These are phyloP conservation scores for Acropora yongei DNA, from an alignment of 64 coral and sea anemone species.

Conservation along the genomic window DNA sequence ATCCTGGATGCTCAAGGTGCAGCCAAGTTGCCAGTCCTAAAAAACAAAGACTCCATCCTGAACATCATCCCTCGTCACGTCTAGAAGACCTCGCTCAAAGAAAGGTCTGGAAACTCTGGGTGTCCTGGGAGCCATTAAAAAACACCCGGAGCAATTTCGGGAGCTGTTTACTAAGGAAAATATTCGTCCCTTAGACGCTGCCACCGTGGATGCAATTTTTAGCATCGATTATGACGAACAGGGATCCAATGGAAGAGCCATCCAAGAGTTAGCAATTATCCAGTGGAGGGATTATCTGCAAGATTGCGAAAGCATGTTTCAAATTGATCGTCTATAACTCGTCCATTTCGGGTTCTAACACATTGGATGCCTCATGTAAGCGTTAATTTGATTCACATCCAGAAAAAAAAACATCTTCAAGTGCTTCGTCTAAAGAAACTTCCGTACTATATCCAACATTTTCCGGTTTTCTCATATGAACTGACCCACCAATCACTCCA, in stretches of 20 bases:
- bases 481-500: constrained; percentile 2
- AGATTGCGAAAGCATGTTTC: constrained; percentile 57
- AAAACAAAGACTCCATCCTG: no score
- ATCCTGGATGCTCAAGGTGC: constrained; percentile 25
- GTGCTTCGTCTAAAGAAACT: background rate
- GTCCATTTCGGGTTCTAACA: background rate
- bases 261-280: constrained; percentile 50
- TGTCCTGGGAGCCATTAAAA: background rate
- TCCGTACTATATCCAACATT: constrained; percentile 1
- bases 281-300: constrained; percentile 71
- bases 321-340: constrained; percentile 3
- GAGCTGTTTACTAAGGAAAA: background rate
- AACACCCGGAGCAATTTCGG: background rate
- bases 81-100: constrained; percentile 6
- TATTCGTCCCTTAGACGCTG: constrained; percentile 37
- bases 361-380: background rate
- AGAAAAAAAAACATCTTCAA: constrained; percentile 1
- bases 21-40: no score
- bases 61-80: no score
- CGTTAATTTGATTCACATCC: constrained; percentile 2
- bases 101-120: constrained; percentile 41
- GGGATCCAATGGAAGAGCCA: constrained; percentile 41
- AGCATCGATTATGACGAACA: constrained; percentile 34
- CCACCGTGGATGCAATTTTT: constrained; percentile 43
- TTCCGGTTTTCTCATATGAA: background rate